Conservation (phyloP, 2,113 vertebrate genomes). For the Heterochromis multidens region DNA sequence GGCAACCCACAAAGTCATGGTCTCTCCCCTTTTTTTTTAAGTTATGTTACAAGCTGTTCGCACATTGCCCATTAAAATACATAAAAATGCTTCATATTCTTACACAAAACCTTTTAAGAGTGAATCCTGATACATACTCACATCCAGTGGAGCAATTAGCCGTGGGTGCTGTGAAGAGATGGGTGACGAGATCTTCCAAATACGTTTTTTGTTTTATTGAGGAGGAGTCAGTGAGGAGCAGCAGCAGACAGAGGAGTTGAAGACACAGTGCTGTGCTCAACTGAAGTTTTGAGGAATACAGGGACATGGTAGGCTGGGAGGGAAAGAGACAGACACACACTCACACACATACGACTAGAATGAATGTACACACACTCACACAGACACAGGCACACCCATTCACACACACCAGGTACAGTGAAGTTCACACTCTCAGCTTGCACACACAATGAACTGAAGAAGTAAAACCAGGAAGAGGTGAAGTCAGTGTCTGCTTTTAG, state of each 20-base stretch:
- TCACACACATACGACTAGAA: not conserved
- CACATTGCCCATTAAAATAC: not conserved
- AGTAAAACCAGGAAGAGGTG: not conserved
- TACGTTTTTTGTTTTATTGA: not conserved
- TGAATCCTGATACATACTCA: not conserved
- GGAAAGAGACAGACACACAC: not conserved
- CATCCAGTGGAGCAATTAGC: not conserved
- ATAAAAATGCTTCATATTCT: not conserved
- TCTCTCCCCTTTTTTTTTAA: not conserved
- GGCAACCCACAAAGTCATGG: too few relatives aligned
- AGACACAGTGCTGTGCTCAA: not conserved
- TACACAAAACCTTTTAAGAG: not conserved
- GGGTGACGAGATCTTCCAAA: fast-evolving
- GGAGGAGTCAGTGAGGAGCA: not conserved
- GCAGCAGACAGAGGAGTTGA: conserved; percentile 35
- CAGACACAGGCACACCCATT: not conserved
- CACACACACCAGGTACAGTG: not conserved
- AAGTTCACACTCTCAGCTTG: not conserved
- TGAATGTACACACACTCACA: not conserved
- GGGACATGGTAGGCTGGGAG: conserved; percentile 43
- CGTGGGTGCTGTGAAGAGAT: not conserved
- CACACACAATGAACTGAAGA: not conserved
- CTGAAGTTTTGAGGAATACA: not conserved
- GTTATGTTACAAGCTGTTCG: not conserved
- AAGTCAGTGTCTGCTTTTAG: not conserved